Percentiles rank a stretch among this genome's conserved stretches.
phyloP scores from a whole-genome alignment of 1,140 invertebrate genomes.

The Theocolax elegans region DNA sequence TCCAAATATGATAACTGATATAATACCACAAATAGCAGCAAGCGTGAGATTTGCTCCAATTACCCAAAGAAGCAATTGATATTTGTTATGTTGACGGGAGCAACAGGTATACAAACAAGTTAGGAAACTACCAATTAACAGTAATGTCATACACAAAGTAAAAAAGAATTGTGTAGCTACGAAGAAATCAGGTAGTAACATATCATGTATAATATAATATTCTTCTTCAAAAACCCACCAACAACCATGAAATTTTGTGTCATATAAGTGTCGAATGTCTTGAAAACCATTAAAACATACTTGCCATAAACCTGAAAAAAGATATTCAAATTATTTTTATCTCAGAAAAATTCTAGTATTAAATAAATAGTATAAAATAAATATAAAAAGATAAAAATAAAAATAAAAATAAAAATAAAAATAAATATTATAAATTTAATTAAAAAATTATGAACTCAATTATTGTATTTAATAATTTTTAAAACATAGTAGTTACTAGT shows the following conservation, averaged over 20 bases:
- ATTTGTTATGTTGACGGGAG: slow-evolving; percentile 82
- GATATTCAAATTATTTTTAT: slow-evolving; percentile 2
- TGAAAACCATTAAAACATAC: slow-evolving; percentile 89
- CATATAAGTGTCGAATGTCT: slow-evolving; percentile 83
- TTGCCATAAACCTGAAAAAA: slow-evolving; percentile 87
- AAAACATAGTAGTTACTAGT: too few relatives aligned
- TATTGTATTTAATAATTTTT: too few relatives aligned
- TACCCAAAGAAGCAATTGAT: slow-evolving; percentile 77
- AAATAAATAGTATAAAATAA: background rate
- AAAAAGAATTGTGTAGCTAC: slow-evolving; percentile 93
- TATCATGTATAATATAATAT: slow-evolving; percentile 88
- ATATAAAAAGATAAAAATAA: slow-evolving; percentile 17
- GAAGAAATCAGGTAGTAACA: slow-evolving; percentile 88
- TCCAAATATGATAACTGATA: slow-evolving; percentile 85
- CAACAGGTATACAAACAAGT: slow-evolving; percentile 80
- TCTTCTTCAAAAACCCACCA: slow-evolving; percentile 96
- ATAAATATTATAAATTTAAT: background rate
- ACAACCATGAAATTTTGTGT: slow-evolving; percentile 82
- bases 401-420: background rate
- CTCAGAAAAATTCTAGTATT: background rate
- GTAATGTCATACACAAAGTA: slow-evolving; percentile 83
- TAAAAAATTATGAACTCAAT: too few relatives aligned
- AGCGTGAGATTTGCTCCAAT: slow-evolving; percentile 79
- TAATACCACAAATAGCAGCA: slow-evolving; percentile 79
- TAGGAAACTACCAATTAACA: slow-evolving; percentile 78